phyloP scores from a whole-genome alignment of 2,797 vertebrate species.

The Emys orbicularis region DNA sequence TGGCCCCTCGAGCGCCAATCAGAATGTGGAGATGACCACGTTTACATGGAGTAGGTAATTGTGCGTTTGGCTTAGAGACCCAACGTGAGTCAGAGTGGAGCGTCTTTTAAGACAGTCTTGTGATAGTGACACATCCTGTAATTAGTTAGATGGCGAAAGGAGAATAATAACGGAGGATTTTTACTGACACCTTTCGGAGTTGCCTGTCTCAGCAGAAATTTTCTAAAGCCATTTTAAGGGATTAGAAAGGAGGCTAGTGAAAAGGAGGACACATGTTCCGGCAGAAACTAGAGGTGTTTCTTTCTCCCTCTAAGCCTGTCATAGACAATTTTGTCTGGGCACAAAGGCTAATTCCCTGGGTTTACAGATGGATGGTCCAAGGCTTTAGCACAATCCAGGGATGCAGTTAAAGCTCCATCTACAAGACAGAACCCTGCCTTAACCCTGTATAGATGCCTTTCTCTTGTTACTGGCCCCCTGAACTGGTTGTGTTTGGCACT shows the following conservation, averaged over 20 bases:
- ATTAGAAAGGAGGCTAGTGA: neutral
- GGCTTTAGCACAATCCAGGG: neutral
- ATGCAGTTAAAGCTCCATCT: neutral
- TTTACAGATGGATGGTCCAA: neutral
- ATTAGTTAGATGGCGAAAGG: neutral
- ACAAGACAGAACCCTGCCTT: neutral
- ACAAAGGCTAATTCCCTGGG: neutral
- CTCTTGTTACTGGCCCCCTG: too few relatives aligned
- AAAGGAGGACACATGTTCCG: neutral
- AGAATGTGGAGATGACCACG: neutral
- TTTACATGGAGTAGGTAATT: neutral
- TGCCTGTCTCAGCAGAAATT: neutral
- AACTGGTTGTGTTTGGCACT: neutral
- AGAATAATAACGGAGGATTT: neutral
- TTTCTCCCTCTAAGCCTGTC: neutral
- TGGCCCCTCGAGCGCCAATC: neutral
- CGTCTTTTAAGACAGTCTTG: neutral
- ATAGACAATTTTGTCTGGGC: neutral
- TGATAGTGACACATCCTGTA: neutral
- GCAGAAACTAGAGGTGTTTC: neutral
- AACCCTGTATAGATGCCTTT: neutral
- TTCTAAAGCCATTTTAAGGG: neutral
- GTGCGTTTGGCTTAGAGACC: neutral
- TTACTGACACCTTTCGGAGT: neutral
- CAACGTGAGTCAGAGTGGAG: neutral